phyloP scores from a whole-genome alignment of 2,113 vertebrate species.

The Ciconia stormi region DNA sequence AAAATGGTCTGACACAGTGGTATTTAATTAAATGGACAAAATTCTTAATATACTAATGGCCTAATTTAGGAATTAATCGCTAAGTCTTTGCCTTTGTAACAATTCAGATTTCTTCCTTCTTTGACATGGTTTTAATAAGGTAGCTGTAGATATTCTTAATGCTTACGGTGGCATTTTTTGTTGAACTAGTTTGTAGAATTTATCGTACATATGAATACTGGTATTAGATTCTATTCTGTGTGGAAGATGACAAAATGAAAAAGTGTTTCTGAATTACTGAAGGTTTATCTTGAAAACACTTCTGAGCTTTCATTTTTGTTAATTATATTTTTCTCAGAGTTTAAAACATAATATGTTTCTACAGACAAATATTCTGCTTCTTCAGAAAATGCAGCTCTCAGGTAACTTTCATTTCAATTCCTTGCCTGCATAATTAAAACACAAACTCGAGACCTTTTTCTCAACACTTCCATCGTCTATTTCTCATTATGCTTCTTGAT shows the following conservation, averaged over 20 bases:
- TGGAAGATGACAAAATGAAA: background rate
- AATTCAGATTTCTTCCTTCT: background rate
- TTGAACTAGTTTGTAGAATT: background rate
- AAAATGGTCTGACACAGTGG: background rate
- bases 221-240: background rate
- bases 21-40: background rate
- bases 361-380: background rate
- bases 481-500: slow-evolving; percentile 58
- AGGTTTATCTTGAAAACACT: background rate
- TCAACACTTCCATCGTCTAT: slow-evolving; percentile 3
- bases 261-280: background rate
- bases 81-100: background rate
- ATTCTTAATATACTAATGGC: background rate
- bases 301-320: background rate
- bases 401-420: slow-evolving; percentile 34
- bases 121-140: background rate
- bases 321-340: background rate
- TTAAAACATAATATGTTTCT: background rate
- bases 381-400: background rate
- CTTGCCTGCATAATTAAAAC: slow-evolving; percentile 48
- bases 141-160: background rate
- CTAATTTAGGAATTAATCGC: background rate
- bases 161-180: background rate
- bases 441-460: slow-evolving; percentile 12
- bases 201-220: background rate